These are phyloP conservation scores for Pogonognathellus flavescens DNA, from an alignment of 1,140 invertebrate genomes.

Conservation along the genomic window DNA sequence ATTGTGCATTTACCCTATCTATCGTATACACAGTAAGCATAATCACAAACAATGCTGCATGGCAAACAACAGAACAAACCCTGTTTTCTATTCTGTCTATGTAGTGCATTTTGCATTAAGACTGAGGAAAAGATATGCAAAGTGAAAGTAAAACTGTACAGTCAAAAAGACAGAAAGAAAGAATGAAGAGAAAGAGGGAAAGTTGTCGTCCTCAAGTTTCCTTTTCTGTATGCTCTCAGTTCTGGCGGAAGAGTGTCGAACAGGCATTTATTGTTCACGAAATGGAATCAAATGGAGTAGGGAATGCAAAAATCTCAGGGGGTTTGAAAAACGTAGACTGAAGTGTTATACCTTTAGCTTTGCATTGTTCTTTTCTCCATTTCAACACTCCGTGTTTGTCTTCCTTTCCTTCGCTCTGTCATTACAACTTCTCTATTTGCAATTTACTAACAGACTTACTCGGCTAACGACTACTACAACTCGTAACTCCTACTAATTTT, in stretches of 20 bases:
- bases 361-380: background rate
- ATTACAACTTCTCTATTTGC: too few relatives aligned
- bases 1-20: too few relatives aligned
- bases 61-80: too few relatives aligned
- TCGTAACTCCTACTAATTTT: too few relatives aligned
- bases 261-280: slow-evolving; percentile 5
- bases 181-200: slow-evolving; percentile 8
- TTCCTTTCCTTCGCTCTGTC: too few relatives aligned
- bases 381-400: background rate
- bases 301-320: slow-evolving; percentile 25
- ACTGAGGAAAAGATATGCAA: background rate
- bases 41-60: too few relatives aligned
- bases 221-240: background rate
- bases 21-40: too few relatives aligned
- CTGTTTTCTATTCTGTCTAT: too few relatives aligned
- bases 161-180: background rate
- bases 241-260: background rate
- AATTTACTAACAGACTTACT: too few relatives aligned
- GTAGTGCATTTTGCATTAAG: background rate
- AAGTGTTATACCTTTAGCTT: slow-evolving; percentile 14
- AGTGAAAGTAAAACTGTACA: background rate
- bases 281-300: slow-evolving; percentile 40
- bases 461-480: too few relatives aligned
- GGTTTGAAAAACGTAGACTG: slow-evolving; percentile 37
- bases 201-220: background rate